Evolutionary conservation across 1,140 invertebrate species (phyloP).

Genomic region (roundworm (Caenorhabditis elegans)): WBcel235 BX284603.4:3567001-3567500

Average conservation of each 20-base stretch:
- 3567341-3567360: background rate
- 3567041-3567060: background rate
- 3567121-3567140: background rate
- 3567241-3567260: background rate
- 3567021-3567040: slow-evolving; percentile 12
- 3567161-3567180: background rate
- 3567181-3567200: background rate
- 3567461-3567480: no score
- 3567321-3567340: background rate
- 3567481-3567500: no score
- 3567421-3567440: no score
- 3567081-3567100: slow-evolving; percentile 9
- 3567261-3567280: background rate
- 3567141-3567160: slow-evolving; percentile 14
- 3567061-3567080: slow-evolving; percentile 28
- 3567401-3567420: background rate
- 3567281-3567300: background rate
- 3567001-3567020: background rate
- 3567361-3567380: no score
- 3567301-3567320: slow-evolving; percentile 20
- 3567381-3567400: background rate
- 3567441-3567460: no score
- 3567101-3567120: slow-evolving; percentile 5
- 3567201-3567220: background rate
- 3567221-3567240: background rate